phyloP scores from a whole-genome alignment of 2,888 invertebrate species.

The Aelia acuminata region DNA sequence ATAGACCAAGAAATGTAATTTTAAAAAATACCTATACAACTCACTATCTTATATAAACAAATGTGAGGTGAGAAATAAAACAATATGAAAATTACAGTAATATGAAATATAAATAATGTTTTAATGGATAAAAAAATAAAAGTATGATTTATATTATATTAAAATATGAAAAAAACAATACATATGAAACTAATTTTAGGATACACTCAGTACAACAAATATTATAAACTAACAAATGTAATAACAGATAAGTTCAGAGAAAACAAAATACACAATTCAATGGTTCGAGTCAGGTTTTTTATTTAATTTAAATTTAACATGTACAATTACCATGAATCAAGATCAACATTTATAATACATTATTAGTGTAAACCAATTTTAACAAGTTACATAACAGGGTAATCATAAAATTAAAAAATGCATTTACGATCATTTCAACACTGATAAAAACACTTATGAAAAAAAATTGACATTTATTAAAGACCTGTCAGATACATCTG shows the following conservation, averaged over 20 bases:
- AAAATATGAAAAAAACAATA: conserved; percentile 43
- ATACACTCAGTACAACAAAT: conserved; percentile 24
- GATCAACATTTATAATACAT: background rate
- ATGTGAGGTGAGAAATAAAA: background rate
- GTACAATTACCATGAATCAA: background rate
- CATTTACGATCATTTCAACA: conserved; percentile 1
- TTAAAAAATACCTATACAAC: background rate
- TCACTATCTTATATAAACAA: background rate
- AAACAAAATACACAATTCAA: conserved; percentile 17
- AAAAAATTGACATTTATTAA: conserved; percentile 41
- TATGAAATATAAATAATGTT: conserved; percentile 27
- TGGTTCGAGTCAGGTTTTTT: conserved; percentile 17
- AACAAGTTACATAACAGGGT: conserved; percentile 38
- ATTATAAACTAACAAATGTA: conserved; percentile 30
- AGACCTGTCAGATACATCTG: background rate
- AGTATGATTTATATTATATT: conserved; percentile 40
- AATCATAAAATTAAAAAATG: conserved; percentile 23
- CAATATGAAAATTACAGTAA: background rate
- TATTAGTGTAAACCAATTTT: background rate
- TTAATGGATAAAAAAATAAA: conserved; percentile 39
- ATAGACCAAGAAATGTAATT: background rate
- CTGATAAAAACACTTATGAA: conserved; percentile 34
- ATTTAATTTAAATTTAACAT: background rate
- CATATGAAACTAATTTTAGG: conserved; percentile 6
- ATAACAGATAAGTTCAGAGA: conserved; percentile 18